Evolutionary conservation across 2,888 invertebrate genomes (phyloP).

Genomic region (Deilephila porcellus): DNA sequence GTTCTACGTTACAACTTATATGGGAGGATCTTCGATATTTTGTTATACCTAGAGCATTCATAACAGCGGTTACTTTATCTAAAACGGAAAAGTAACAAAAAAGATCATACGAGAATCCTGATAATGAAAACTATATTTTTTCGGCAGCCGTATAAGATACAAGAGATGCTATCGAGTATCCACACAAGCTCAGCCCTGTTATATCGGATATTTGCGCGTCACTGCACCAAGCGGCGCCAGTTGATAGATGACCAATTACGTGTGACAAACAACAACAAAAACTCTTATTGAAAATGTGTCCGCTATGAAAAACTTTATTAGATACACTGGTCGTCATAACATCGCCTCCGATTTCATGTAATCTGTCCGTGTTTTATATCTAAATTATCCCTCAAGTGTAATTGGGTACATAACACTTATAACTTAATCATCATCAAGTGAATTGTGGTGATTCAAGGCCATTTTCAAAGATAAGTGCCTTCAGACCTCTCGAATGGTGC

Average conservation of each 20-base stretch:
- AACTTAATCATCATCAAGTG: conserved; percentile 17
- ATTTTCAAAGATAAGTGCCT: neutral
- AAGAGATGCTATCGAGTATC: neutral
- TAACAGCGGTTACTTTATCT: too few relatives aligned
- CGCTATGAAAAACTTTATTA: conserved; percentile 28
- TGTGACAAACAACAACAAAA: conserved; percentile 29
- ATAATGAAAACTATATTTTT: too few relatives aligned
- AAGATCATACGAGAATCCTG: too few relatives aligned
- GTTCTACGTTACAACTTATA: too few relatives aligned
- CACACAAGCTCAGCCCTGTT: neutral
- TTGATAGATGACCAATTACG: conserved; percentile 25
- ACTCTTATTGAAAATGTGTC: conserved; percentile 26
- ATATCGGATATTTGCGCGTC: neutral
- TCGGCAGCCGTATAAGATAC: too few relatives aligned
- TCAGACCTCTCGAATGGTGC: conserved; percentile 6
- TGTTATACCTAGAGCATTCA: too few relatives aligned
- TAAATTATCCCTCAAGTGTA: conserved; percentile 10
- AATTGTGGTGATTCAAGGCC: conserved; percentile 7
- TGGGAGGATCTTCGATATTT: too few relatives aligned
- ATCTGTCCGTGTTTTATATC: conserved; percentile 18
- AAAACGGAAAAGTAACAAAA: too few relatives aligned
- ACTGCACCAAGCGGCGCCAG: conserved; percentile 10
- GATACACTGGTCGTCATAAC: conserved; percentile 24
- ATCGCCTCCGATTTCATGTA: conserved; percentile 20
- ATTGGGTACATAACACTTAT: conserved; percentile 22